These are phyloP conservation scores for Nesogale talazaci DNA, from an alignment of 2,113 vertebrate species.

Conservation along the genomic window DNA sequence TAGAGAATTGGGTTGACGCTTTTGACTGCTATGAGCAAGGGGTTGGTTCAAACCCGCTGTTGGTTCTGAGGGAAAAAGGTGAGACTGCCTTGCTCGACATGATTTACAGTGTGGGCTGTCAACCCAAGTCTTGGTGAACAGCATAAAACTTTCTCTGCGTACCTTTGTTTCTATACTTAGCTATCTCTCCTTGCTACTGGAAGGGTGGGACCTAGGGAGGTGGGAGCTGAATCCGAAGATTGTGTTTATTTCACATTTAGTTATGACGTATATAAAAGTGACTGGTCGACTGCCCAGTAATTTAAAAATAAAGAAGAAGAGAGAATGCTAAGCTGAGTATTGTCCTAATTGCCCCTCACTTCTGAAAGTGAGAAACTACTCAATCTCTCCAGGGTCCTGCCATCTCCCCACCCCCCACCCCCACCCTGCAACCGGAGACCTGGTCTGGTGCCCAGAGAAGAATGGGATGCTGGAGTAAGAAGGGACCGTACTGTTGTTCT, in stretches of 20 bases:
- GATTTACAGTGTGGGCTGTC: no score
- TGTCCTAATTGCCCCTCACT: neutral
- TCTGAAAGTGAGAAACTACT: neutral
- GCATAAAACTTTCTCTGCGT: neutral
- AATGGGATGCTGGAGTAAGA: constrained; percentile 66
- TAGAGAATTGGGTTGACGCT: no score
- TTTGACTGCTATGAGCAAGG: no score
- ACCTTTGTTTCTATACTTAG: neutral
- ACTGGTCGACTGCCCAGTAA: neutral
- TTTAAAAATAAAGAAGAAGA: neutral
- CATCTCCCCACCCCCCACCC: neutral
- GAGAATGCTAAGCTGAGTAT: neutral
- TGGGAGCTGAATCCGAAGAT: neutral
- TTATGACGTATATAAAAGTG: neutral
- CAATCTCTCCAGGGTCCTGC: neutral
- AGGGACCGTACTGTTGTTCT: constrained; percentile 62
- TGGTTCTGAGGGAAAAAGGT: no score
- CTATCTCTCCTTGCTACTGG: neutral
- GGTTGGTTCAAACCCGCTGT: no score
- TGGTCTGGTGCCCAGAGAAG: constrained; percentile 62
- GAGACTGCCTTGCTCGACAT: no score
- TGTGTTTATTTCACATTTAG: neutral
- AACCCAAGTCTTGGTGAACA: neutral
- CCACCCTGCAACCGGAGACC: neutral
- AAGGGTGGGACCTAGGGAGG: neutral